These are phyloP conservation scores for Nomada goodeniana DNA, from an alignment of 2,888 invertebrate species.

Conservation along the genomic window DNA sequence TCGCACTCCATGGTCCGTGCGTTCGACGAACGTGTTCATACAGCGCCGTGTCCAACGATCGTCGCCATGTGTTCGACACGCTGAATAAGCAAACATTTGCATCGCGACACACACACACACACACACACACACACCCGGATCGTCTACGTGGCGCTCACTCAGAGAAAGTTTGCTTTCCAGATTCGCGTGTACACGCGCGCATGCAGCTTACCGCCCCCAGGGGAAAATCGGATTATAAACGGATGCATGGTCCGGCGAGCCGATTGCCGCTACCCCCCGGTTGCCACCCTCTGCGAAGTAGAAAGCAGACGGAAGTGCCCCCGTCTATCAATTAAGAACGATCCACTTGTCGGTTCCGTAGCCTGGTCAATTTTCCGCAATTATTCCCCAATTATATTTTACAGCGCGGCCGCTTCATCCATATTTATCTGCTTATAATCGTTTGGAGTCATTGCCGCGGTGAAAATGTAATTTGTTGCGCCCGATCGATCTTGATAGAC, in stretches of 20 bases:
- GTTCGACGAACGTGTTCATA: constrained; percentile 24
- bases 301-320: constrained; percentile 42
- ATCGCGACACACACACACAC: constrained; percentile 62
- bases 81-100: constrained; percentile 77
- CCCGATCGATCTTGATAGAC: constrained; percentile 14
- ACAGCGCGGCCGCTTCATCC: constrained; percentile 14
- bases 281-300: background rate
- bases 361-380: constrained; percentile 51
- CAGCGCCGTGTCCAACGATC: background rate
- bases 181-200: constrained; percentile 73
- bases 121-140: constrained; percentile 56
- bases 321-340: constrained; percentile 68
- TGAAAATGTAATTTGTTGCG: constrained; percentile 19
- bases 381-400: constrained; percentile 32
- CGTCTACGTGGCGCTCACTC: constrained; percentile 62
- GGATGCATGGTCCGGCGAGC: constrained; percentile 64
- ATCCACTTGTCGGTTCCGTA: constrained; percentile 35
- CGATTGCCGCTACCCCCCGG: constrained; percentile 52
- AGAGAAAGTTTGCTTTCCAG: constrained; percentile 75
- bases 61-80: constrained; percentile 66
- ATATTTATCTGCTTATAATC: constrained; percentile 52
- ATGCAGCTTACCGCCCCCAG: constrained; percentile 73
- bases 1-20: background rate
- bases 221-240: constrained; percentile 75
- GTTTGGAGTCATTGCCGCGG: background rate